phyloP scores from a whole-genome alignment of 2,888 invertebrate genomes.

The Hydroisotoma schaefferi region DNA sequence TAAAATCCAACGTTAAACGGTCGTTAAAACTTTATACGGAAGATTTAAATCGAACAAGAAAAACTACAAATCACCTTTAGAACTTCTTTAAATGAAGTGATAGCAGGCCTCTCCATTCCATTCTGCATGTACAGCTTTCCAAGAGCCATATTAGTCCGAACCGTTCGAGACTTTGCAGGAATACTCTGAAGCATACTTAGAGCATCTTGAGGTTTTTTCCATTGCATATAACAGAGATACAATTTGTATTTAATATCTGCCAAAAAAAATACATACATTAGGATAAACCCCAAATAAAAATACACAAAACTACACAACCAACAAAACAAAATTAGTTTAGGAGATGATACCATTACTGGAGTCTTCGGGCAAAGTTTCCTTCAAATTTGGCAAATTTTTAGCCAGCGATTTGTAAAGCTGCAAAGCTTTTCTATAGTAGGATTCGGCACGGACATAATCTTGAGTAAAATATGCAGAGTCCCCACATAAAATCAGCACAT shows the following conservation, averaged over 20 bases:
- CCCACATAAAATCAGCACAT: constrained; percentile 66
- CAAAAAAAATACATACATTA: constrained; percentile 4
- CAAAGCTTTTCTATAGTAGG: constrained; percentile 63
- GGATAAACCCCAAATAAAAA: neutral
- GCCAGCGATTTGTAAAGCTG: constrained; percentile 63
- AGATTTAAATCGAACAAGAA: no score
- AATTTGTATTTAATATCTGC: constrained; percentile 68
- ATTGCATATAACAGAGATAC: constrained; percentile 65
- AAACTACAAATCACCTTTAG: constrained; percentile 57
- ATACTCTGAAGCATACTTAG: constrained; percentile 57
- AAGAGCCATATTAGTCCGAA: constrained; percentile 72
- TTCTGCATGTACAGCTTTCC: constrained; percentile 68
- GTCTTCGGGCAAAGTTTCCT: constrained; percentile 59
- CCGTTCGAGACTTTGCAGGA: constrained; percentile 64
- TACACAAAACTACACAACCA: neutral
- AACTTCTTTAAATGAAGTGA: constrained; percentile 74
- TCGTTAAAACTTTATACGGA: no score
- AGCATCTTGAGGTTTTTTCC: constrained; percentile 64
- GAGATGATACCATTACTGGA: constrained; percentile 51
- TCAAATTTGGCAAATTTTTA: constrained; percentile 50
- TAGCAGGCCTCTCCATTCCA: constrained; percentile 68
- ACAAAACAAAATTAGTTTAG: no score
- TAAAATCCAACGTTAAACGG: neutral
- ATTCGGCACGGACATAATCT: constrained; percentile 67
- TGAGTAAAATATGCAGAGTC: constrained; percentile 65